Base-by-base conservation (phyloP, 2,797 vertebrate genomes). In the Chaenodraco wilsoni region DNA sequence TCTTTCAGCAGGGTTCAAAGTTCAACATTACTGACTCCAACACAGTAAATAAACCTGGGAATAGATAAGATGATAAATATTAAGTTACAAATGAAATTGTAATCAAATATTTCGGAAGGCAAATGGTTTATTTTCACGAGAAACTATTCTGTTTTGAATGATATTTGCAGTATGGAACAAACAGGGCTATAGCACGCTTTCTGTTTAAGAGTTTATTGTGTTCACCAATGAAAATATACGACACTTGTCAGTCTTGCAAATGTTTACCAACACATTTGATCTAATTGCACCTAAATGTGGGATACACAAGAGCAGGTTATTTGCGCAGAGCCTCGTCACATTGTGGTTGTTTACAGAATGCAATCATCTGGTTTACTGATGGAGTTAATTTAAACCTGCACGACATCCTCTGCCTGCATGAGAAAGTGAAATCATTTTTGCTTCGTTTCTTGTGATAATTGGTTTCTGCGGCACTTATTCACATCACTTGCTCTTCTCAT, bases 381-480 rank as follows among this genome's bases (percentile, higher is more conserved):
- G 83, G 88, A 83, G 87, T 84, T 89, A 90, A 90, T 88, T 85
- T 81, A 78, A 87, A 82, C 82, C 74, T 79, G 87, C 74, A 67
- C 74, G 66, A 78, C 84, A 84, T 85, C 80, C 61, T 72, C 75
- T 75, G 81, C 82, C 51, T 78, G 87, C 80, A 85, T 75, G 71
- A 84, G 88, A 90, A 88, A 79, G 82, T 57, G 43, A 87, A 85
- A 88, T 85, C 63, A 80, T 90, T 89, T 27, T 90, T 83, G 86
- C 88, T 90, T 82, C 75, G 87, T 90, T 92, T 92, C 87, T 79
- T 83, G 85, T 89, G 86, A 90, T 93, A 92, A 92, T 92, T 89
- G 81, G 79, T 91, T 92, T 91, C 79, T 83, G 81, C 74, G 89
- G 82, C 65, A 69, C 74, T 86, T 87, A 88, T 85, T 85, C 23